Percentiles rank a stretch among this genome's conserved stretches.
Evolutionary conservation across 1,140 invertebrate genomes (phyloP).

Genomic region (Cryptotermes secundus): DNA sequence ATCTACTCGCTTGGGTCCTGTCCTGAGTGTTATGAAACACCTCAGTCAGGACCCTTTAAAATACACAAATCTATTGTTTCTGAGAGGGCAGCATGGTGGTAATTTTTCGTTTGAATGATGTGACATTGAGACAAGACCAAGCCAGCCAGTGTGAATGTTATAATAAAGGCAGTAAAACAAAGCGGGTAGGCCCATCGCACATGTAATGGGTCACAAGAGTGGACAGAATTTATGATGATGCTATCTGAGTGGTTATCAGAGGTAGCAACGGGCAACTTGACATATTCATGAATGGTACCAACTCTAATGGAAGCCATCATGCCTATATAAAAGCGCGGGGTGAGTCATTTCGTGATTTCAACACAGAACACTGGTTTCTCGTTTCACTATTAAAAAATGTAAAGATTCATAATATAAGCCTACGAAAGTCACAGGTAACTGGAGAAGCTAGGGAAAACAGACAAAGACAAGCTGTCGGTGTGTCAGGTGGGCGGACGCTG

Average conservation of each 20-base stretch:
- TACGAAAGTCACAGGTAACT: neutral
- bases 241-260: neutral
- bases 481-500: neutral
- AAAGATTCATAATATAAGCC: neutral
- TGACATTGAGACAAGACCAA: neutral
- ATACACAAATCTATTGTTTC: too few relatives aligned
- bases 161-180: neutral
- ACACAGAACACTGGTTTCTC: neutral
- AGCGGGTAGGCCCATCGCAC: neutral
- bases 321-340: neutral
- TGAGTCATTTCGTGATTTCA: neutral
- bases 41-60: too few relatives aligned
- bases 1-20: too few relatives aligned
- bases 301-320: constrained; percentile 12
- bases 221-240: neutral
- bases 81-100: neutral
- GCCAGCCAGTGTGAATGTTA: neutral
- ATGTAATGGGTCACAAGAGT: neutral
- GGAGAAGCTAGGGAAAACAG: neutral
- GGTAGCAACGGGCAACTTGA: neutral
- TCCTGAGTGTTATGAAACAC: too few relatives aligned
- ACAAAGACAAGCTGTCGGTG: neutral
- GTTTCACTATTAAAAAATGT: neutral
- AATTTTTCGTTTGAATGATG: too few relatives aligned
- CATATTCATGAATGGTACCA: neutral